Base-by-base conservation (phyloP, 2,888 invertebrate species). In the Lithophane leautieri region DNA sequence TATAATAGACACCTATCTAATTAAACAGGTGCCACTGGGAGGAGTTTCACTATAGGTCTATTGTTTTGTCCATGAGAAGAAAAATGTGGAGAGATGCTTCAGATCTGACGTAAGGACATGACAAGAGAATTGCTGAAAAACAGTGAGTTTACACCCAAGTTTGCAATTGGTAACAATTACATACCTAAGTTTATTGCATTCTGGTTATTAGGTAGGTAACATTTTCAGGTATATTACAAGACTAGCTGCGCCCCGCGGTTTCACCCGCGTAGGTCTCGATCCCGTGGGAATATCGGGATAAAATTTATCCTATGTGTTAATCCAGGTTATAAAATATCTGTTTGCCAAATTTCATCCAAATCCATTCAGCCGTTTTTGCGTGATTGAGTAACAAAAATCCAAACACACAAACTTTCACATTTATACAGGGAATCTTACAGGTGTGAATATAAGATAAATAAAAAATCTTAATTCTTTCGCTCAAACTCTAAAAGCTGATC, bases 21-120 rank as follows among this genome's bases (percentile, higher is more conserved):
- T 73, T 65, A 83, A 56, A 34, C 25, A 68, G 73, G 60, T 60
- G 83, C 58, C 12, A 40, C n/a, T 54, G 50, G 34, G 60, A 58
- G 65, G 65, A 78, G 65, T 70, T 66, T 83, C 65, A 78, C 67
- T 65, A 6, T 19, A 62, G 4, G 0, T 72, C 73, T 69, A 79
- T 81, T 81, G 84, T 83, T n/a, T 79, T 56, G 42, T 63, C 44
- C 56, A 69, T 84, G 80, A 60, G 80, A 84, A 81, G 58, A 54
- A 50, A 47, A 50, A 47, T 12, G 8, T n/a, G 47, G 54, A 70
- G 60, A 70, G 42, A 68, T 63, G 8, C 42, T 56, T 67, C 54
- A 42, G 44, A 79, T 44, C 8, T 69, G 58, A 54, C 25, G 47
- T 22, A 66, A 63, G 40, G 40, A 78, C 78, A 82, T 77, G 28